Evolutionary conservation across 2,113 vertebrate genomes (phyloP).

Genomic region (Ahaetulla prasina): DNA sequence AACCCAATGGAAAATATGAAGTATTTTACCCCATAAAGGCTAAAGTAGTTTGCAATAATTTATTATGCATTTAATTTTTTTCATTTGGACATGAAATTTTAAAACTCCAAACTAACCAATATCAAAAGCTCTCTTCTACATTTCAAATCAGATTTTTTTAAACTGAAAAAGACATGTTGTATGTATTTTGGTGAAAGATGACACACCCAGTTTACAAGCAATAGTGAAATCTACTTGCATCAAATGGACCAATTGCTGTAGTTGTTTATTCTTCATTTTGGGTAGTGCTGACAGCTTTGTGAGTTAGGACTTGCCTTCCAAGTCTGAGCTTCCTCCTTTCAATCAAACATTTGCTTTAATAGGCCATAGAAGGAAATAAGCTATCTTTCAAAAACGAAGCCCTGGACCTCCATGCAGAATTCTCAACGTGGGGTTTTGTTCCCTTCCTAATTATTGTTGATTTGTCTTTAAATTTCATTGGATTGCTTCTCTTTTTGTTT

Average conservation of each 20-base stretch:
- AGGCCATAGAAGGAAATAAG: slow-evolving; percentile 24
- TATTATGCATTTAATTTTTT: slow-evolving; percentile 17
- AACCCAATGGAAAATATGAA: slow-evolving; percentile 34
- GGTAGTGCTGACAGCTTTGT: slow-evolving; percentile 39
- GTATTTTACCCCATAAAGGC: slow-evolving; percentile 13
- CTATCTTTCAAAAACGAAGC: slow-evolving; percentile 14
- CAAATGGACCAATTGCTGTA: slow-evolving; percentile 20
- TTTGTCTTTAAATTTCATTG: slow-evolving; percentile 61
- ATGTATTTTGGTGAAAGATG: slow-evolving; percentile 35
- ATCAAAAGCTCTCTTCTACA: slow-evolving; percentile 7
- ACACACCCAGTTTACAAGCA: slow-evolving; percentile 31
- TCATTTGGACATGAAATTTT: background rate
- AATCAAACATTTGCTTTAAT: slow-evolving; percentile 10
- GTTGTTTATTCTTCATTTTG: slow-evolving; percentile 27
- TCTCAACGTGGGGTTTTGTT: slow-evolving; percentile 35
- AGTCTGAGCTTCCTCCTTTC: slow-evolving; percentile 39
- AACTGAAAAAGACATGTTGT: background rate
- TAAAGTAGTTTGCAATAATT: slow-evolving; percentile 23
- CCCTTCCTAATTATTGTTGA: slow-evolving; percentile 41
- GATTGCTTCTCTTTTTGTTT: slow-evolving; percentile 56
- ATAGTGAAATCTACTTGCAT: slow-evolving; percentile 40
- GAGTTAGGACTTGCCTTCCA: slow-evolving; percentile 49
- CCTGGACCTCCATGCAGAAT: slow-evolving; percentile 27
- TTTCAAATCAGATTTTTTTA: background rate
- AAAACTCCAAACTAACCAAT: background rate